Conservation (phyloP, 2,797 vertebrate species). For the Linurgus olivaceus region DNA sequence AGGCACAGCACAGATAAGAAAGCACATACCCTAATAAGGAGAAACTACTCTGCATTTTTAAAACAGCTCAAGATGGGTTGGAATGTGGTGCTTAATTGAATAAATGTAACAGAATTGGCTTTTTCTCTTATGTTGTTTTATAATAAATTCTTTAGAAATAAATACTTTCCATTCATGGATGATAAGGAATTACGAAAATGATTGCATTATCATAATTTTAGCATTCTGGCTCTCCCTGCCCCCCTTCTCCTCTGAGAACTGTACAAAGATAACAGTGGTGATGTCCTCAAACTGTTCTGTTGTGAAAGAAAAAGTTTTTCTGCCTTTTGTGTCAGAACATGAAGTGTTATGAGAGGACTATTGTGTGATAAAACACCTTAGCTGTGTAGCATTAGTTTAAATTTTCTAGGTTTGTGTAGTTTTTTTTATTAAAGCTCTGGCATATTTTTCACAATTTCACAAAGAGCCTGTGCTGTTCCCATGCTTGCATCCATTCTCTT, state of each 20-base stretch:
- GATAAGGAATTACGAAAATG: background rate
- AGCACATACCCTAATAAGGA: conserved; percentile 63
- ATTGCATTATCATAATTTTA: background rate
- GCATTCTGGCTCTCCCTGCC: background rate
- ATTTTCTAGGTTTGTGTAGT: background rate
- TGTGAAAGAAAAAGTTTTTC: background rate
- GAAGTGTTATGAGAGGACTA: background rate
- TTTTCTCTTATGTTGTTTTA: conserved; percentile 30
- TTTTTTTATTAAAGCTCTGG: background rate
- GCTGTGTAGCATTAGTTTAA: background rate
- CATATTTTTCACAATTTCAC: background rate
- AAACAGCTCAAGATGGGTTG: conserved; percentile 6
- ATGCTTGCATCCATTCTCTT: background rate
- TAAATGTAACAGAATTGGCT: conserved; percentile 42
- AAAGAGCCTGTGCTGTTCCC: background rate
- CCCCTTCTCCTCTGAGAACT: background rate
- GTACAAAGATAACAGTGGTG: background rate
- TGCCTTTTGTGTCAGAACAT: background rate
- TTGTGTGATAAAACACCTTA: background rate
- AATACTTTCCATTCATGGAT: conserved; percentile 25
- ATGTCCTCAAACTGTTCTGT: background rate
- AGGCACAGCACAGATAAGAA: conserved; percentile 26
- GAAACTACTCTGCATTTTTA: conserved; percentile 29
- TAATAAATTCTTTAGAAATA: conserved; percentile 25
- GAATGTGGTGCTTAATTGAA: conserved; percentile 56